Conservation (phyloP, 1,140 invertebrate species). For the Diorhabda carinulata region DNA sequence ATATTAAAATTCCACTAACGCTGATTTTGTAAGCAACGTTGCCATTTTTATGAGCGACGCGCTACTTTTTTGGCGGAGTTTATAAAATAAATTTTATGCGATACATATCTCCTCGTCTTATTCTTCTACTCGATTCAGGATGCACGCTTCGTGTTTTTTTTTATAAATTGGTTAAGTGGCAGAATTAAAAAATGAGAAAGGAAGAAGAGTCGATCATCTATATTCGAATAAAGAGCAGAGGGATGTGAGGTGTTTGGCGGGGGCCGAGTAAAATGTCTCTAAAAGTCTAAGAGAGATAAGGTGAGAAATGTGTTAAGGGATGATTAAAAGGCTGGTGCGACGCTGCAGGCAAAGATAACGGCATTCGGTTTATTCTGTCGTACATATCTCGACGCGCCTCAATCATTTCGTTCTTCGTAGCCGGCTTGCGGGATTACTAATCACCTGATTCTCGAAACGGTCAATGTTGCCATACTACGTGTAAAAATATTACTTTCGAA, state of each 20-base stretch:
- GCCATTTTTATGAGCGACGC: no score
- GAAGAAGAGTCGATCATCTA: not conserved
- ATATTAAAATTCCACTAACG: no score
- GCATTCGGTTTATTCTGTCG: constrained; percentile 39
- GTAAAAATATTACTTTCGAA: no score
- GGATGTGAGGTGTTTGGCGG: not conserved
- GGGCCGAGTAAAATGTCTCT: not conserved
- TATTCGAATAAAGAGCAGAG: not conserved
- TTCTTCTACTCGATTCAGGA: not conserved
- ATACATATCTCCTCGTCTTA: no score
- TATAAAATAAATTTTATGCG: no score
- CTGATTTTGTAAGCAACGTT: no score
- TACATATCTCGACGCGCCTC: constrained; percentile 41
- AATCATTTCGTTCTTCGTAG: constrained; percentile 39
- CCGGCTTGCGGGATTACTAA: constrained; percentile 33
- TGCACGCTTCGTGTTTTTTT: not conserved
- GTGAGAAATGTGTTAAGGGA: constrained; percentile 45
- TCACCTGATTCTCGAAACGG: constrained; percentile 33
- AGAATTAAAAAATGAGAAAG: not conserved
- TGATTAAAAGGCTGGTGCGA: constrained; percentile 42
- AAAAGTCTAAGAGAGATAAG: constrained; percentile 34
- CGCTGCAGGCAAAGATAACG: constrained; percentile 40
- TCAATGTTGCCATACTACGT: constrained; percentile 11
- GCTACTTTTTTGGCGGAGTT: no score
- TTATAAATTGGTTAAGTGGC: constrained; percentile 1